Conservation (phyloP, 2,888 invertebrate species). For the Idaea dimidiata region DNA sequence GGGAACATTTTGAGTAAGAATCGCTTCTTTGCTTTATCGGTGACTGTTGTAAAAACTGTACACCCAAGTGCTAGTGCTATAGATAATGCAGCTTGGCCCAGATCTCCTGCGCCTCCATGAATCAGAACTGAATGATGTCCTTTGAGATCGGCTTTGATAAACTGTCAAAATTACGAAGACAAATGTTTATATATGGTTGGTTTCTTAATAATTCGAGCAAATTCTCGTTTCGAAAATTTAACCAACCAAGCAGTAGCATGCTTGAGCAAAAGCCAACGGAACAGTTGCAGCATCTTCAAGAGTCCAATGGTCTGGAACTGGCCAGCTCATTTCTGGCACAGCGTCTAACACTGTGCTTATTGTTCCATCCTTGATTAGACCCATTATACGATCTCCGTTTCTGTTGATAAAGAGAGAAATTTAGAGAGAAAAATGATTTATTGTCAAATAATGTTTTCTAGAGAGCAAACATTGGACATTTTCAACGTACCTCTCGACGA, state of each 20-base stretch:
- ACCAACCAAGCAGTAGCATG: constrained; percentile 60
- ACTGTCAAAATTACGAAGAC: constrained; percentile 25
- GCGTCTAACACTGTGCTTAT: constrained; percentile 78
- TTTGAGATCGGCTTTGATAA: constrained; percentile 26
- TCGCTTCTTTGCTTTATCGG: constrained; percentile 50
- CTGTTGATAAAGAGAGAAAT: constrained; percentile 33
- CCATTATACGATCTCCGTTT: constrained; percentile 82
- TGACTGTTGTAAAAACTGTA: constrained; percentile 58
- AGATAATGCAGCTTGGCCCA: constrained; percentile 60
- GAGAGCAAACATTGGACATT: background rate
- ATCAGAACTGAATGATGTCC: constrained; percentile 31
- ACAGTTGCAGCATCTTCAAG: constrained; percentile 88
- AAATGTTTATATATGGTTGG: background rate
- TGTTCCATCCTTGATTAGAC: constrained; percentile 75
- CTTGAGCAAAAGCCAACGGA: constrained; percentile 86
- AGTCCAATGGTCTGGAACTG: constrained; percentile 85
- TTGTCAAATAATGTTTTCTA: constrained; percentile 22
- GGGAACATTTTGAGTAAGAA: constrained; percentile 57
- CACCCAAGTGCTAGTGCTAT: constrained; percentile 50
- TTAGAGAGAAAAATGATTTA: background rate
- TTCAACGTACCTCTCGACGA: constrained; percentile 41
- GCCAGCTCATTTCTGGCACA: constrained; percentile 80
- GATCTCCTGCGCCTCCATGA: constrained; percentile 47
- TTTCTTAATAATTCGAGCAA: background rate
- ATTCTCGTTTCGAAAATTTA: constrained; percentile 2